These are phyloP conservation scores for Enteromius unitaeniatus DNA, from an alignment of 2,797 vertebrate genomes.

Conservation along the genomic window DNA sequence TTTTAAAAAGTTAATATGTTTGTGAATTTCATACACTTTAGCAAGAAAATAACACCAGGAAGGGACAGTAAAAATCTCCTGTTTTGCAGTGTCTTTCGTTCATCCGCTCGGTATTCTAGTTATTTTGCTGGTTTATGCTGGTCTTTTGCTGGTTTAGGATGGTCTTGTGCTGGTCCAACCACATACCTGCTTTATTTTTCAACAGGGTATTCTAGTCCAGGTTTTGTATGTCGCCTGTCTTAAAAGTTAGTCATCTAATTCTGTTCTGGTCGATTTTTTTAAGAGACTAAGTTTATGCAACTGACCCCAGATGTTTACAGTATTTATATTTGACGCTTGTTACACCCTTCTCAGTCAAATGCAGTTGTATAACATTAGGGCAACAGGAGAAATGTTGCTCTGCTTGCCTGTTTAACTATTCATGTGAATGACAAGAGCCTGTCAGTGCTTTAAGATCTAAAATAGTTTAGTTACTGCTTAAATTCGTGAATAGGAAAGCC, in stretches of 20 bases:
- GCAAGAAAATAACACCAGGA: neutral
- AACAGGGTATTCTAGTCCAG: too few relatives aligned
- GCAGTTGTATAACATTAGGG: too few relatives aligned
- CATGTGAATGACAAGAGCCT: neutral
- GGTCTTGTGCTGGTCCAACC: too few relatives aligned
- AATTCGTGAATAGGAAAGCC: constrained; percentile 2
- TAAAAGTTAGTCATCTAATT: too few relatives aligned
- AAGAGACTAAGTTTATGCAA: too few relatives aligned
- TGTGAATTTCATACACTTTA: neutral
- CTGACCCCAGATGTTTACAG: neutral
- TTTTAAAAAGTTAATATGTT: neutral
- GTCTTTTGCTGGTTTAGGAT: too few relatives aligned
- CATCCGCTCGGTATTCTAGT: too few relatives aligned
- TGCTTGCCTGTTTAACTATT: neutral
- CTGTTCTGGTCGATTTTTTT: too few relatives aligned
- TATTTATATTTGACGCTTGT: neutral
- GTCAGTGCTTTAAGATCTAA: neutral
- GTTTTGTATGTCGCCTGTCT: neutral
- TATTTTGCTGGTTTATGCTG: too few relatives aligned
- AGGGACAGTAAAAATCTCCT: neutral
- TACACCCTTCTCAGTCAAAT: neutral
- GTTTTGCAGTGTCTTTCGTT: constrained; percentile 13
- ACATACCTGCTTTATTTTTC: too few relatives aligned
- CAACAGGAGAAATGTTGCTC: neutral
- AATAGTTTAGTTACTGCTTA: neutral